Conservation (phyloP, 2,113 vertebrate species). For the Isurus oxyrinchus region DNA sequence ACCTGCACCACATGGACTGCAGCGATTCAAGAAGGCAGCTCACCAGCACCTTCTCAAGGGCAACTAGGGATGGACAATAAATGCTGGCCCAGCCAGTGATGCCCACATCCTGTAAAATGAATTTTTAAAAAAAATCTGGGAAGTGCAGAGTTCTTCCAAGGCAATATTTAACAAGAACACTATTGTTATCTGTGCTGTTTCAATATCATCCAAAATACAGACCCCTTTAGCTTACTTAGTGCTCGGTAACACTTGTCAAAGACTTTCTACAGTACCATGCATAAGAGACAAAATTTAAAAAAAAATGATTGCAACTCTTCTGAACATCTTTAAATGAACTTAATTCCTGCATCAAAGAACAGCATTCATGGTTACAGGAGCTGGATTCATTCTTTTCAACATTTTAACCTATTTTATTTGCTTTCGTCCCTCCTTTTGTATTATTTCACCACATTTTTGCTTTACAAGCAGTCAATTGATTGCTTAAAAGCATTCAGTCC, state of each 20-base stretch:
- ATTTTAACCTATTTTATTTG: background rate
- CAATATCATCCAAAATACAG: background rate
- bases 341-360: too few species aligned
- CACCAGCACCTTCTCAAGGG: too few species aligned
- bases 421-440: background rate
- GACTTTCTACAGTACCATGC: background rate
- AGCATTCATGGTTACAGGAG: background rate
- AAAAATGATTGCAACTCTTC: background rate
- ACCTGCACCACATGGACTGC: too few species aligned
- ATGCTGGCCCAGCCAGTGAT: too few species aligned
- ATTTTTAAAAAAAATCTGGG: background rate
- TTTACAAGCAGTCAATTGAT: background rate
- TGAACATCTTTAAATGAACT: background rate
- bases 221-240: background rate
- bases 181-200: background rate
- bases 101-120: too few species aligned
- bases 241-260: background rate
- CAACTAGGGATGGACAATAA: too few species aligned
- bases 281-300: background rate
- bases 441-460: background rate
- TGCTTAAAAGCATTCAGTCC: background rate
- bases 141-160: background rate
- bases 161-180: background rate
- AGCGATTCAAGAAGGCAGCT: too few species aligned
- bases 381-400: background rate